Evolutionary conservation across 2,797 vertebrate genomes (phyloP), one percentile per base, ranked within the genome.

Genomic region (Crenichthys baileyi): DNA sequence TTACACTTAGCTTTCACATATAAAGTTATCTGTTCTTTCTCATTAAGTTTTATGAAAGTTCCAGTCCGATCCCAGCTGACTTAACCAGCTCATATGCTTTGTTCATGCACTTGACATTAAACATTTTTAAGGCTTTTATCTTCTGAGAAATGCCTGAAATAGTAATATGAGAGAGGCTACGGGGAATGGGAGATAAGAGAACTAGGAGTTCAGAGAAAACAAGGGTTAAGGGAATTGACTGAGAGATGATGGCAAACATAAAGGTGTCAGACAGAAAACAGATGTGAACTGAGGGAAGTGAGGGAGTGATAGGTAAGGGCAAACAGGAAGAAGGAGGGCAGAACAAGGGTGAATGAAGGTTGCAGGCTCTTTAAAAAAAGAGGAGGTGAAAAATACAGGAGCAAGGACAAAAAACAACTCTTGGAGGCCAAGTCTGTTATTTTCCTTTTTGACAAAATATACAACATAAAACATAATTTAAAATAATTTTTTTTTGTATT

Each of bases 141-240:
- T 88, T 85, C 67, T 8, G 12, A 58, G 63, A 76, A 80, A 90
- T 77, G 56, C 76, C 73, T 70, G 76, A 88, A 76, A 90, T 75
- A 41, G 56, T 48, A 39, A 26, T 78, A 75, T 24, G 73, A 22
- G 39, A 18, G 26, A 48, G 63, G 29, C 0, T 0, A 61, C 72
- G 4, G 70, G n/a, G 18, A 70, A n/a, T 5, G 7, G 1, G 15
- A 22, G 36, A 61, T 41, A 50, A 50, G 29, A 79, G 41, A 80
- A 79, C 29, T 15, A 78, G 63, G 50, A 51, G 50, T 6, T 79
- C 41, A 56, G 71, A 72, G 63, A 80, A 78, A 83, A 79, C 39
- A 79, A 67, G 85, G 79, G 87, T 89, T 90, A 87, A 83, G 80
- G 55, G 67, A 85, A 88, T 89, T 87, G 82, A 89, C 78, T 80